Evolutionary conservation across 2,888 invertebrate genomes (phyloP).

Genomic region (Ectemnius cavifrons): DNA sequence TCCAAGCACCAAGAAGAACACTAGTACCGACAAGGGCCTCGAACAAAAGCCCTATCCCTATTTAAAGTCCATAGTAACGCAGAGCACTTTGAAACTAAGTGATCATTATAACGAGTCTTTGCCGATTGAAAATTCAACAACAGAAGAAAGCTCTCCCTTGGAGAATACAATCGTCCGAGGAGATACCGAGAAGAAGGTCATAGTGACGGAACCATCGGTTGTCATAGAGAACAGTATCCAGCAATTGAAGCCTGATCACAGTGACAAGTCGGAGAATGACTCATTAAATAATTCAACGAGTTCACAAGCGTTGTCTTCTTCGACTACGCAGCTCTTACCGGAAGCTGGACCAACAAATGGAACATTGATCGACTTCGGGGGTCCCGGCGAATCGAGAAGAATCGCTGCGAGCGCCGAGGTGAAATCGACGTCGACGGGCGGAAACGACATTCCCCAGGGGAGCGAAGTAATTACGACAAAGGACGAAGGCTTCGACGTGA

Average conservation of each 20-base stretch:
- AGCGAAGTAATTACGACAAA: conserved; percentile 36
- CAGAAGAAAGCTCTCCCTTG: conserved; percentile 61
- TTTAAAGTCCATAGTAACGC: conserved; percentile 35
- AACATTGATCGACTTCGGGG: conserved; percentile 14
- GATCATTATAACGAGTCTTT: background rate
- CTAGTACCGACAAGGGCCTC: conserved; percentile 16
- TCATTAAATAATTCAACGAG: conserved; percentile 20
- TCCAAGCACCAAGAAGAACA: conserved; percentile 28
- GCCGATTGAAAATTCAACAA: conserved; percentile 25
- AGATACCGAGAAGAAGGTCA: conserved; percentile 56
- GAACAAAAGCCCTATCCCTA: conserved; percentile 68
- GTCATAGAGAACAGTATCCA: conserved; percentile 68
- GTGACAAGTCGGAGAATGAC: conserved; percentile 57
- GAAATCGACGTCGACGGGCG: conserved; percentile 24
- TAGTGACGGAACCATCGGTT: conserved; percentile 66
- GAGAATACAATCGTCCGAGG: conserved; percentile 68
- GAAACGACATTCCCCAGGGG: conserved; percentile 46
- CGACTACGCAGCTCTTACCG: conserved; percentile 17
- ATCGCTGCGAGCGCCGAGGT: conserved; percentile 13
- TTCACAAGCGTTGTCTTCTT: conserved; percentile 8
- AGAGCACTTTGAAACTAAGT: conserved; percentile 18
- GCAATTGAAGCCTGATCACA: conserved; percentile 60
- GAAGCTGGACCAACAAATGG: conserved; percentile 27
- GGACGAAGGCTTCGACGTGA: conserved; percentile 54
- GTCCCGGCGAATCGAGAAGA: conserved; percentile 11